Conservation (phyloP, 2,888 invertebrate genomes). For the Meghimatium bilineatum region DNA sequence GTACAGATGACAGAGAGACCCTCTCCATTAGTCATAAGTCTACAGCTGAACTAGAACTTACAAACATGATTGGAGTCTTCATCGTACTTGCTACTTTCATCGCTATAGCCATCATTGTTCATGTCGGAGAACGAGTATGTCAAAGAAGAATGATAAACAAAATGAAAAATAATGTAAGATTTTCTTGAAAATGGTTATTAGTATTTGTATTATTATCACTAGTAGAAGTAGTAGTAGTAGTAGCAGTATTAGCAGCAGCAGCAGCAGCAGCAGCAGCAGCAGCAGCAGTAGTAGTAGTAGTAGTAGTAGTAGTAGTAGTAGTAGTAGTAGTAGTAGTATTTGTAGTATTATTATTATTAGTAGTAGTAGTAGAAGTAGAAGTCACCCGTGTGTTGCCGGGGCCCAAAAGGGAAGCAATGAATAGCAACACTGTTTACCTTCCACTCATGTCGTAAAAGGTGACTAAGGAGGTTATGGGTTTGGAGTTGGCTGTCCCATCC, state of each 20-base stretch:
- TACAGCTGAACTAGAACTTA: conserved; percentile 66
- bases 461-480: no score
- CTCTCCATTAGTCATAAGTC: conserved; percentile 57
- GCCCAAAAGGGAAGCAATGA: no score
- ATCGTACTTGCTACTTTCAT: conserved; percentile 64
- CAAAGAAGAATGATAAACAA: background rate
- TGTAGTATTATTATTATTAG: no score
- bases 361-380: no score
- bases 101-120: conserved; percentile 60
- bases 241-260: no score
- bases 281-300: background rate
- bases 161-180: background rate
- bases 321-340: background rate
- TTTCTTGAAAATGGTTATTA: background rate
- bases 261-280: no score
- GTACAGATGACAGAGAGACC: conserved; percentile 55
- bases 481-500: no score
- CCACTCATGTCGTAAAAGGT: no score
- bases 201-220: no score
- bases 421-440: no score
- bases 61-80: conserved; percentile 72
- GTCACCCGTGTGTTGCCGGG: no score
- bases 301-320: background rate
- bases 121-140: conserved; percentile 53
- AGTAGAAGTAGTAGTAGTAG: no score